Evolutionary conservation across 2,888 invertebrate species (phyloP), one percentile per base, ranked within the genome.

Genomic region (Thymelicus acteon): DNA sequence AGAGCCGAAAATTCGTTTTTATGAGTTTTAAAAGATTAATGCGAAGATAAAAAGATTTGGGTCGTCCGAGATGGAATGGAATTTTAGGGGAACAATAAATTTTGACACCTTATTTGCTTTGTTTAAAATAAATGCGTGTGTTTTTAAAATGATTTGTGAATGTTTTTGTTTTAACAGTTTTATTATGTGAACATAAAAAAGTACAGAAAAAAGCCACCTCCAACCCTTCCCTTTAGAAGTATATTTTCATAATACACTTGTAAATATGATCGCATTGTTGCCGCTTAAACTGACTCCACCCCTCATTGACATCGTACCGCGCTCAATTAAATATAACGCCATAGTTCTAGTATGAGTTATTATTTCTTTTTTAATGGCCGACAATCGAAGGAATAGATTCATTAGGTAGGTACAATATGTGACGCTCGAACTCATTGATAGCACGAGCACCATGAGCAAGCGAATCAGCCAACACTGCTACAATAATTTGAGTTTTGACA

Each of bases 1-100:
- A 91, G 91, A 92, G 91, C 86, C 85, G 83, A 87, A 87, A 90
- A 90, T 93, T 89, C 85, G 82, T 90, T 93, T 70, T 93, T 92
- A 92, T 89, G 84, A 88, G 82, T 85, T 88, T 86, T 80, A 82
- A 88, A 87, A 93, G 92, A 93, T 93, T 91, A 90, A 91, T 89
- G 87, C 82, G 72, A 78, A 86, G 92, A 92, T 93, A 92, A 87
- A 89, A 82, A 83, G 87, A 90, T 91, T 89, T 89, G 88, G 90
- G 88, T 85, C 85, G 86, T 79, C 83, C 80, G 78, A 82, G 82
- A 82, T 79, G 80, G 81, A 81, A 75, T 73, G 82, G 84, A 85
- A 87, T 85, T 87, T 87, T 83, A 76, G 83, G 82, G 85, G 85
- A 81, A 86, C 84, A 82, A 89, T 91, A 89, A 90, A 91, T 88